phyloP scores from a whole-genome alignment of 2,888 invertebrate species.

The Augochlorella aurata region DNA sequence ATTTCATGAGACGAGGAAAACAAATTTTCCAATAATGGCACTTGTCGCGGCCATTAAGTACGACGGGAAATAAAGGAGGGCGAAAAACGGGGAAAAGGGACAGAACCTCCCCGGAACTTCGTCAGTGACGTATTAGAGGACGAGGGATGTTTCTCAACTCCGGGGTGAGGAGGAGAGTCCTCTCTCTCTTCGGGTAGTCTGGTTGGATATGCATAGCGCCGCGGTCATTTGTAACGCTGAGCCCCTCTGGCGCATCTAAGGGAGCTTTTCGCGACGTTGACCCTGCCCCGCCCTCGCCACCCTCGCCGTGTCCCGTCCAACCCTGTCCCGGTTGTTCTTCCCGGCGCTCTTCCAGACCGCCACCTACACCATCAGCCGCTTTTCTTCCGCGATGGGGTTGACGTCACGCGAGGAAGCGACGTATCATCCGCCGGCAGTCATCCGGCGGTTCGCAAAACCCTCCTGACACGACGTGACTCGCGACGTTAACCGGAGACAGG shows the following conservation, averaged over 20 bases:
- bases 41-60: conserved; percentile 44
- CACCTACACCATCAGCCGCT: conserved; percentile 43
- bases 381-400: conserved; percentile 63
- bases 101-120: conserved; percentile 30
- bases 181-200: conserved; percentile 44
- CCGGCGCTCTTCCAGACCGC: conserved; percentile 3
- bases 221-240: conserved; percentile 78
- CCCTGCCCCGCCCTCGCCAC: conserved; percentile 33
- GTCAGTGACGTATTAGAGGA: conserved; percentile 60
- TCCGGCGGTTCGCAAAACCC: conserved; percentile 76
- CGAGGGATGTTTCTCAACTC: conserved; percentile 50
- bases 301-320: conserved; percentile 6
- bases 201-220: conserved; percentile 77
- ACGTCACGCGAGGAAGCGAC: conserved; percentile 76
- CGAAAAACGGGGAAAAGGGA: conserved; percentile 26
- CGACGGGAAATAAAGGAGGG: not conserved
- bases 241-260: conserved; percentile 70
- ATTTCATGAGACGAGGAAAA: conserved; percentile 34
- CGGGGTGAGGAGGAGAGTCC: not conserved
- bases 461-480: conserved; percentile 78
- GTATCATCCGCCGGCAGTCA: conserved; percentile 75
- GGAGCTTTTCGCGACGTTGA: conserved; percentile 68
- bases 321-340: conserved; percentile 13
- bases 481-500: conserved; percentile 75
- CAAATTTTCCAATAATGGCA: conserved; percentile 57